A percentile compares a stretch with the other conserved stretches of the same genome.
Conservation (phyloP, 2,888 invertebrate species). For the Blera fallax region DNA sequence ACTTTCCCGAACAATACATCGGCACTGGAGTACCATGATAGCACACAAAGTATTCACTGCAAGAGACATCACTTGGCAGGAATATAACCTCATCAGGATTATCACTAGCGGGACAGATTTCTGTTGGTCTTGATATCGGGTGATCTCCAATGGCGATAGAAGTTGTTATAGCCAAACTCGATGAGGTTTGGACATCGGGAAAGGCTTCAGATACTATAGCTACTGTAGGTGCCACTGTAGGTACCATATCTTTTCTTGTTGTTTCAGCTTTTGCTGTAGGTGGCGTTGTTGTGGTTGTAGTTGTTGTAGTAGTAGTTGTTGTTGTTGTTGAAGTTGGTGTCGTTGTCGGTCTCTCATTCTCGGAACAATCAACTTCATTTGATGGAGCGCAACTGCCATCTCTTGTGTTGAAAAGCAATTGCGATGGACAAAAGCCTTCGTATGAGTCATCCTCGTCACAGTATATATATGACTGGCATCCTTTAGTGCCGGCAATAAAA, state of each 20-base stretch:
- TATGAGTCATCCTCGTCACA: slow-evolving; percentile 77
- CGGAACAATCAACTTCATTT: slow-evolving; percentile 73
- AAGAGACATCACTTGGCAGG: slow-evolving; percentile 76
- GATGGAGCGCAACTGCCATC: slow-evolving; percentile 76
- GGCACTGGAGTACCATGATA: slow-evolving; percentile 76
- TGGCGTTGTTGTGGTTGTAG: background rate
- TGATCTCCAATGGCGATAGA: background rate
- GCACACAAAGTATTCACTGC: slow-evolving; percentile 79
- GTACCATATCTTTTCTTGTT: background rate
- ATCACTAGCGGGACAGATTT: slow-evolving; percentile 76
- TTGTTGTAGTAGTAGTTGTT: slow-evolving; percentile 34
- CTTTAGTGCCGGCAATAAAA: slow-evolving; percentile 69
- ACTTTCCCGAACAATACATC: slow-evolving; percentile 77
- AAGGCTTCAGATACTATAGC: background rate
- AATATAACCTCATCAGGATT: slow-evolving; percentile 76
- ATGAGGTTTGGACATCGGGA: background rate
- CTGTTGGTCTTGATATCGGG: slow-evolving; percentile 35
- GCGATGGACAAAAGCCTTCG: slow-evolving; percentile 74
- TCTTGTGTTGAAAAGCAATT: slow-evolving; percentile 75
- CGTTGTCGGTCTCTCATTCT: background rate
- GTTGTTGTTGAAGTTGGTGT: slow-evolving; percentile 47
- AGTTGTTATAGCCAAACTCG: background rate
- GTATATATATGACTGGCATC: slow-evolving; percentile 76
- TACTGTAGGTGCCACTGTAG: background rate
- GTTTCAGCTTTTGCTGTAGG: background rate